Conservation (phyloP, 2,797 vertebrate species). For the Mallotus villosus region DNA sequence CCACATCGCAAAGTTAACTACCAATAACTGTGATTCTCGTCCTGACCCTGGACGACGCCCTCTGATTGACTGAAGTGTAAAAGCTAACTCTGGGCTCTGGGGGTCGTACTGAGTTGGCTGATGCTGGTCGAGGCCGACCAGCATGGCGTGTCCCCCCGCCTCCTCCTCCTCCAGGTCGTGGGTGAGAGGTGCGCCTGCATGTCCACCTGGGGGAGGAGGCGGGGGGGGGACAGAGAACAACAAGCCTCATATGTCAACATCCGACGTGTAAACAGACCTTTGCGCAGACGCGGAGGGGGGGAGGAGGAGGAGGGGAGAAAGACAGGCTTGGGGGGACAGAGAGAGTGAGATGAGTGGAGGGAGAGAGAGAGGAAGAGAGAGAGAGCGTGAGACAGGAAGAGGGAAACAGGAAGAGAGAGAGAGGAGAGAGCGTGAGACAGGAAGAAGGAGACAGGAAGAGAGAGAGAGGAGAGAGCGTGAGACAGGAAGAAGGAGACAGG, state of each 20-base stretch:
- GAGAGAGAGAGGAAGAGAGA: background rate
- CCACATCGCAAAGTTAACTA: background rate
- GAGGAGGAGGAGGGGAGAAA: background rate
- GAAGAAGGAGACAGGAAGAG: no score
- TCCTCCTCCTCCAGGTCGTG: slow-evolving; percentile 56
- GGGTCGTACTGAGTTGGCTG: slow-evolving; percentile 84
- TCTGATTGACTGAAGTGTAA: no score
- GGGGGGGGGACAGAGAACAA: background rate
- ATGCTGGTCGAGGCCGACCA: slow-evolving; percentile 84
- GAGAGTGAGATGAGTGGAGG: background rate
- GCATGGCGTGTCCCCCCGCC: slow-evolving; percentile 62
- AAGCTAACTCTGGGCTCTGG: no score
- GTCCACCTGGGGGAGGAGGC: slow-evolving; percentile 59
- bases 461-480: no score
- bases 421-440: background rate
- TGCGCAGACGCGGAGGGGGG: no score
- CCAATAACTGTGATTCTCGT: no score
- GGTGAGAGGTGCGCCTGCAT: slow-evolving; percentile 70
- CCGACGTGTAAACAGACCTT: no score
- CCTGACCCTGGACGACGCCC: background rate
- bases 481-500: background rate
- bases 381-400: background rate
- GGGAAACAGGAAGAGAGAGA: no score
- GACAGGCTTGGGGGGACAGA: background rate
- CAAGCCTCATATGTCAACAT: no score